Conservation (phyloP, 2,888 invertebrate species). For the Lasioglossum malachurum region DNA sequence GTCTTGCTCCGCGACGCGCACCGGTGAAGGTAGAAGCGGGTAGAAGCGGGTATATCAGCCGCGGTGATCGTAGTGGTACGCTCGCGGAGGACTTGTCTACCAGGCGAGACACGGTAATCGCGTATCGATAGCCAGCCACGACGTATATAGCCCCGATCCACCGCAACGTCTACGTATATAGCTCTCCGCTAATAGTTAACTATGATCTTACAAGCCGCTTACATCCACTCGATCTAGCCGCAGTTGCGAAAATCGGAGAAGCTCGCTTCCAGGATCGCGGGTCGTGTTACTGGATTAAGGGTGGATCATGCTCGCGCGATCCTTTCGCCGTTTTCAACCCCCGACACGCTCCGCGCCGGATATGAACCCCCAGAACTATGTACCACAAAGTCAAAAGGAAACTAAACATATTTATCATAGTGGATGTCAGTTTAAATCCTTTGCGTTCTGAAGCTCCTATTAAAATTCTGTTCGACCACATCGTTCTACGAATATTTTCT, state of each 20-base stretch:
- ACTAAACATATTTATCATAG: background rate
- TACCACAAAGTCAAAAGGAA: background rate
- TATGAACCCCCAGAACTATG: background rate
- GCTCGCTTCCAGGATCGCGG: background rate
- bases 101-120: constrained; percentile 64
- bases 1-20: constrained; percentile 18
- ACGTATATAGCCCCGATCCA: constrained; percentile 57
- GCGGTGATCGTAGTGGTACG: constrained; percentile 48
- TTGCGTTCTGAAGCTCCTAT: background rate
- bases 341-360: background rate
- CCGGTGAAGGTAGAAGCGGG: constrained; percentile 22
- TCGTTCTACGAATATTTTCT: background rate
- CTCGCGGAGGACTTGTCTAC: constrained; percentile 49
- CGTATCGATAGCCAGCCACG: constrained; percentile 61
- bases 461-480: too few species aligned
- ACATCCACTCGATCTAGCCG: constrained; percentile 47
- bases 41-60: constrained; percentile 42
- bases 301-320: constrained; percentile 10
- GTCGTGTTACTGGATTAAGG: constrained; percentile 1
- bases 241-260: constrained; percentile 46
- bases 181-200: constrained; percentile 58
- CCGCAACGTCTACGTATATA: constrained; percentile 46
- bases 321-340: background rate
- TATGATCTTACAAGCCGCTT: constrained; percentile 58
- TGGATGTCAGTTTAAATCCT: background rate